Percentiles rank a stretch among this genome's conserved stretches.
phyloP scores from a whole-genome alignment of 2,888 invertebrate species.

The Sinopyrophorus schimmeli region DNA sequence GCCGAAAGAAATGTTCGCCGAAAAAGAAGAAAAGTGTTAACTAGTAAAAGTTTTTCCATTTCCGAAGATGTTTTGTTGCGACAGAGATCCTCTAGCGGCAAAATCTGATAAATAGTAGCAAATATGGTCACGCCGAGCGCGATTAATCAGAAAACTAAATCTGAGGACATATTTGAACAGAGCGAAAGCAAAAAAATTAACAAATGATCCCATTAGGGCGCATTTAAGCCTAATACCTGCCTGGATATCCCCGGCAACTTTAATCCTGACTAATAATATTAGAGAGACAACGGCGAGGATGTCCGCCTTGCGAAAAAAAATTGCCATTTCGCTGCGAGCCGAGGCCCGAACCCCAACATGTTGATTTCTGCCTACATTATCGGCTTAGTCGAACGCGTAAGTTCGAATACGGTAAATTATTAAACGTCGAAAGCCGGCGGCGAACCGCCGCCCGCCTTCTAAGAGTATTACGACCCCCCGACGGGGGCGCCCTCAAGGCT shows the following conservation, averaged over 20 bases:
- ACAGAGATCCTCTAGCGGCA: too few relatives aligned
- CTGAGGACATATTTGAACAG: constrained; percentile 45
- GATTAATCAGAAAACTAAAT: constrained; percentile 37
- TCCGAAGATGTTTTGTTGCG: too few relatives aligned
- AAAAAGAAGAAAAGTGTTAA: too few relatives aligned
- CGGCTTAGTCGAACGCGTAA: constrained; percentile 24
- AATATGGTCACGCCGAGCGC: constrained; percentile 30
- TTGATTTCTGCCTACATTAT: constrained; percentile 11
- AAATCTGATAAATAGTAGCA: constrained; percentile 26
- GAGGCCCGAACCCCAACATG: too few relatives aligned
- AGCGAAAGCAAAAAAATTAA: constrained; percentile 45
- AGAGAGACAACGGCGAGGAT: constrained; percentile 15
- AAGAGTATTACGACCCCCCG: constrained; percentile 34
- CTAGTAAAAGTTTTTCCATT: too few relatives aligned
- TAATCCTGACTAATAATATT: constrained; percentile 46
- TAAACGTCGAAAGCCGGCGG: constrained; percentile 36
- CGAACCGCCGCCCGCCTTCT: constrained; percentile 30
- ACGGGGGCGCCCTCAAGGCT: constrained; percentile 25
- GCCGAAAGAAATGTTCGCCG: too few relatives aligned
- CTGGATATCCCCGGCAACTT: constrained; percentile 36
- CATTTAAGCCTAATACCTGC: constrained; percentile 49
- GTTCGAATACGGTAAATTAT: constrained; percentile 30
- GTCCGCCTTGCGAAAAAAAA: constrained; percentile 5
- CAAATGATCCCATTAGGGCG: constrained; percentile 49
- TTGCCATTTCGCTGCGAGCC: not conserved